Evolutionary conservation across 2,888 invertebrate species (phyloP), one percentile per base, ranked within the genome.

Genomic region (Netelia fuscicornis): DNA sequence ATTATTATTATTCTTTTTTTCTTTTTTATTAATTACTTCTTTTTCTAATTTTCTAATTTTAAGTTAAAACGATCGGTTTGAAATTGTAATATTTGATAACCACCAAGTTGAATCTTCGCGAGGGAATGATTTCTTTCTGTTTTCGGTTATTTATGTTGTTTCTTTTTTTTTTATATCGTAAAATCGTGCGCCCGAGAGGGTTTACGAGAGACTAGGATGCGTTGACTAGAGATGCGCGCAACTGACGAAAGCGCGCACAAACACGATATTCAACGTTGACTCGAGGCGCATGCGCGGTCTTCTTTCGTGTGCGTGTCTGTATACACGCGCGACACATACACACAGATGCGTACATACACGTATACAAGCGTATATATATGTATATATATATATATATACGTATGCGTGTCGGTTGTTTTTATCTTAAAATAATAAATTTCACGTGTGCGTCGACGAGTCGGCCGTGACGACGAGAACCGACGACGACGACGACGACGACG

Each of bases 191-290:
- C 58, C 17, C 17, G 56, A 6, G 74, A 74, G 65, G 37, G 54
- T 64, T 64, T 65, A 67, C 56, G 58, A 48, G 58, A 68, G 54
- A 64, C 70, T 71, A 68, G 68, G 91, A 91, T 87, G 87, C 87
- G 90, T 88, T 91, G 91, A 91, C 91, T 91, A 91, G 91, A 89
- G 88, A 89, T 87, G 86, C 85, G 88, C 81, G 87, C 84, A 80
- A 78, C 74, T 72, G 86, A 86, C 42, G 62, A 71, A 71, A 79
- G 23, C 52, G 78, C 78, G 71, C 70, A 30, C 70, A 78, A 44
- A 48, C 37, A 70, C 58, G 68, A 78, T 54, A 64, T 79, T 71
- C 42, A 64, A 71, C 42, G 30, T 60, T 48, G 13, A 3, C 6
- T 48, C 9, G 23, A 37, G 13, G 62, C 70, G 78, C 78, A 52